Evolutionary conservation across 2,888 invertebrate genomes (phyloP).

Genomic region (Leptinotarsa rubiginosa): DNA sequence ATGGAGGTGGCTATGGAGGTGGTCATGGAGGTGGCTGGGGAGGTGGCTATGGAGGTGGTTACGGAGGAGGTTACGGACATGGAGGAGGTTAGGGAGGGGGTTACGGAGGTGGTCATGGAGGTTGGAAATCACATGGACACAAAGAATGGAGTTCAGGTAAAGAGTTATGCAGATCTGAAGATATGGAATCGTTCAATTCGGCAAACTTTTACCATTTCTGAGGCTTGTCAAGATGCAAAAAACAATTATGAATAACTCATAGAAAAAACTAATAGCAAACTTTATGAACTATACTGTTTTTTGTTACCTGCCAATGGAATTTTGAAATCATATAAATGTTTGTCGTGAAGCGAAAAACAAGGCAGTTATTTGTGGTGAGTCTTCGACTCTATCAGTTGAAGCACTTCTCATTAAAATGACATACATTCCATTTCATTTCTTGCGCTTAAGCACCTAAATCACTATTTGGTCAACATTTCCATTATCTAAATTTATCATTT

Average conservation of each 20-base stretch:
- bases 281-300: too few relatives aligned
- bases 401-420: too few relatives aligned
- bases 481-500: background rate
- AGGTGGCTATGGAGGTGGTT: slow-evolving; percentile 6
- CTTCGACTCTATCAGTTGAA: too few relatives aligned
- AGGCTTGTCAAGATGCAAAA: background rate
- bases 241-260: background rate
- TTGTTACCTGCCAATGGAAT: too few relatives aligned
- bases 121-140: background rate
- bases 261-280: background rate
- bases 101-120: background rate
- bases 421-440: too few relatives aligned
- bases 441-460: too few relatives aligned
- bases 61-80: background rate
- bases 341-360: too few relatives aligned
- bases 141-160: background rate
- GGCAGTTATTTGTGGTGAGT: too few relatives aligned
- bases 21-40: background rate
- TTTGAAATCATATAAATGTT: too few relatives aligned
- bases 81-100: slow-evolving; percentile 1
- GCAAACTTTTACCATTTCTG: too few relatives aligned
- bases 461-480: background rate
- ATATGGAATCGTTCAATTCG: too few relatives aligned
- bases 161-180: background rate
- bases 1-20: background rate